Base-by-base conservation (phyloP, 2,113 vertebrate species). In the Erinaceus europaeus region DNA sequence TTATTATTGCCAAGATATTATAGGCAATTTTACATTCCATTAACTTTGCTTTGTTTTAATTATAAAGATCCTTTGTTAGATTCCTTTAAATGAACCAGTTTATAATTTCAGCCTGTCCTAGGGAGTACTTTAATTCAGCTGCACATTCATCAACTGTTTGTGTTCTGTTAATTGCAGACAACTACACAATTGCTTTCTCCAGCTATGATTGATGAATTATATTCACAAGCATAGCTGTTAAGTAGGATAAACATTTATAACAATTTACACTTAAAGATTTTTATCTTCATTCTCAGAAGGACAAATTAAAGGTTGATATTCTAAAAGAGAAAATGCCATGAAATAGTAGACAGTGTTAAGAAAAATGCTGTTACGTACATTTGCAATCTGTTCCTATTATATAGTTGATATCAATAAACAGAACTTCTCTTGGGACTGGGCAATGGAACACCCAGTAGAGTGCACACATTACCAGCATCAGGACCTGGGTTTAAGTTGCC, bases 31-130 rank as follows among this genome's bases (percentile, higher is more conserved):
- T 98, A 98, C 98, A 98, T 98, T 96, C 94, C 98, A 98, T 99
- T 98, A 99, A 98, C 97, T 95, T 94, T 95, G 97, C 97, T 98
- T 98, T 98, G 97, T 98, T 98, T 98, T 98, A 98, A 99, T 99
- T 98, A 98, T 97, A 98, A 96, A 96, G 96, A 95, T 95, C 97
- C 96, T 97, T 97, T 98, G 98, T 98, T 98, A 97, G 96, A 97
- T 97, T 97, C 97, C 95, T 97, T 96, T 96, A 97, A 97, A 96
- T 97, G 97, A 98, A 97, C 96, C 96, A 96, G 96, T 96, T 96
- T 97, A 96, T 98, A 98, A 98, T 98, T 97, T 97, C 96, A 97
- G 95, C 89, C 96, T 96, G 96, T 98, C 97, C 97, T 96, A 95
- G 96, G 94, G 97, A 98, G 96, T 97, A 97, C 94, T 98, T 97